Conservation (phyloP, 2,888 invertebrate genomes). For the Glyphotaelius pellucidus region DNA sequence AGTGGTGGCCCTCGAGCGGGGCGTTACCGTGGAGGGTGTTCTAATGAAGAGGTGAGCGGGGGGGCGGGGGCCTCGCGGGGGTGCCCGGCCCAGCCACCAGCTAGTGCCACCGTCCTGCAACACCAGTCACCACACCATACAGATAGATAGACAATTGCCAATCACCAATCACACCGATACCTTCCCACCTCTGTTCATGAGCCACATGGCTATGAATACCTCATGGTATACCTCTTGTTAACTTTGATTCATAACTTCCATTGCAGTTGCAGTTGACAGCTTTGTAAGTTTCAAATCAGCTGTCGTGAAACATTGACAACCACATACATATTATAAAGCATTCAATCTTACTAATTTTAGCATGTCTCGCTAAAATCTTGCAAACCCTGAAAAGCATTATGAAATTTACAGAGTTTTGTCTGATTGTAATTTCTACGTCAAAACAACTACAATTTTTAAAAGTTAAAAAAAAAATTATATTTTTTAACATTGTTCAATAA, state of each 20-base stretch:
- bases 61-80: slow-evolving; percentile 68
- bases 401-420: background rate
- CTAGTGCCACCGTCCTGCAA: slow-evolving; percentile 64
- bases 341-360: background rate
- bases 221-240: background rate
- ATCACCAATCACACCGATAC: background rate
- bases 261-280: background rate
- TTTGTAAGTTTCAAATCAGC: background rate
- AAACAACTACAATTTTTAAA: background rate
- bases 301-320: background rate
- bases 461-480: background rate
- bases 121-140: slow-evolving; percentile 27
- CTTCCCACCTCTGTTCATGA: background rate
- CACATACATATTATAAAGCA: background rate
- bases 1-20: background rate
- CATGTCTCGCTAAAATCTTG: background rate
- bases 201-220: background rate
- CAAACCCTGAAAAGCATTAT: too few species aligned
- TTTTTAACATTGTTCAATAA: too few species aligned
- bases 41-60: slow-evolving; percentile 65
- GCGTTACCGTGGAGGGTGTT: slow-evolving; percentile 63
- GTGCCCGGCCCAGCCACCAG: slow-evolving; percentile 68
- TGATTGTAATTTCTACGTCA: background rate
- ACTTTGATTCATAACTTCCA: background rate
- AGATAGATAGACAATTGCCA: background rate